Evolutionary conservation across 2,888 invertebrate species (phyloP).

Genomic region (Lacanobia wlatinum): DNA sequence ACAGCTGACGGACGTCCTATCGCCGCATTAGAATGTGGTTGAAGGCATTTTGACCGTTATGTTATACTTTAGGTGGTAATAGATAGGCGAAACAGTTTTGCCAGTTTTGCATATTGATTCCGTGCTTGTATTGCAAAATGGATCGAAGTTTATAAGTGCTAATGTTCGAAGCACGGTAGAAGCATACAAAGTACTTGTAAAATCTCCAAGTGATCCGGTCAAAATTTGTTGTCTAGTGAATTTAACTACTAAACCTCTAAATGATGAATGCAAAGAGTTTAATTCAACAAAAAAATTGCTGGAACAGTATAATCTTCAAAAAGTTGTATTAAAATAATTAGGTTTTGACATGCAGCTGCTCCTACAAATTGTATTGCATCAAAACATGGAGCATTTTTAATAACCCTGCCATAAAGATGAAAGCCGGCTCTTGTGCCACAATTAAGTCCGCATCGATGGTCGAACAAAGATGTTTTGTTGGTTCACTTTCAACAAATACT

Average conservation of each 20-base stretch:
- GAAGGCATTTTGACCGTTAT: conserved; percentile 27
- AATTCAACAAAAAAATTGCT: not conserved
- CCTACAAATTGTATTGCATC: conserved; percentile 40
- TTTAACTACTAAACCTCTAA: not conserved
- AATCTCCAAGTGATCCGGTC: not conserved
- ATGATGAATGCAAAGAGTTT: not conserved
- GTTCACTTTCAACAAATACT: conserved; percentile 49
- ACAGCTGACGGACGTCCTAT: conserved; percentile 37
- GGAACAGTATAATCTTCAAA: not conserved
- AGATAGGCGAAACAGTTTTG: conserved; percentile 13
- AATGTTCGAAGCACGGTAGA: not conserved
- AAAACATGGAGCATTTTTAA: conserved; percentile 56
- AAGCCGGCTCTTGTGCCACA: conserved; percentile 55
- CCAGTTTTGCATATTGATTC: conserved; percentile 14
- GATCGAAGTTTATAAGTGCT: not conserved
- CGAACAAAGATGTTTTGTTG: conserved; percentile 71
- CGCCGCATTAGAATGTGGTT: conserved; percentile 14
- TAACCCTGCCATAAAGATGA: conserved; percentile 47
- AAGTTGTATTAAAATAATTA: conserved; percentile 19
- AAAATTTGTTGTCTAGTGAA: not conserved
- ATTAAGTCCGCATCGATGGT: conserved; percentile 52
- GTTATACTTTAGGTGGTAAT: conserved; percentile 17
- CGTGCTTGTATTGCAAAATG: not conserved
- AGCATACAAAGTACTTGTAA: not conserved
- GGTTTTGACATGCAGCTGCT: conserved; percentile 48